Evolutionary conservation across 2,113 vertebrate species (phyloP), one percentile per base, ranked within the genome.

Genomic region (Stigmatopora argus): DNA sequence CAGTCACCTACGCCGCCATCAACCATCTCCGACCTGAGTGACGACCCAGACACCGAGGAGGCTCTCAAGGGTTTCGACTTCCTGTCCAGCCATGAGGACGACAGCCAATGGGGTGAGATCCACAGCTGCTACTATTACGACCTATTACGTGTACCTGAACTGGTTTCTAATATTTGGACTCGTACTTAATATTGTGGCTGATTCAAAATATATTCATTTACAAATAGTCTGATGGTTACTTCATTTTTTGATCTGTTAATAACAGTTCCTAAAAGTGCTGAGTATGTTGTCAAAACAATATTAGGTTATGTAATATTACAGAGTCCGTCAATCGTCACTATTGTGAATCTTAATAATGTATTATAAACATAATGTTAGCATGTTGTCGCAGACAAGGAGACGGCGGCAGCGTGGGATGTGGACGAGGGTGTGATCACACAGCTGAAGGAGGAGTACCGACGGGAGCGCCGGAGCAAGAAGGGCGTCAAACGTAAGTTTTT

Each of bases 371-470:
- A 31, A 34, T 15, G 13, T 15, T 56, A 56, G 12, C 13, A n/a
- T 56, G 53, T 56, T 56, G 87, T 92, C 96, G 91, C 96, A 99
- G 97, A 98, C 87, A 97, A 98, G 92, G 95, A 98, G 86, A 92
- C 94, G 83, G 97, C 98, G 4, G 23, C 17, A 93, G 93, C 95
- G 81, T 99, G 97, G 97, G 97, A 98, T 85, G 95, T 99, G 94
- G 97, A 98, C 94, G 96, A 97, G 93, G 94, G 95, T 91, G 91
- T 98, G 90, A 98, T 99, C 92, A 96, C 94, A 91, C 97, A 98
- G 91, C 97, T 98, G 89, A 99, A 99, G 95, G 97, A 99, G 88
- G 94, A 99, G 91, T 98, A 99, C 96, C 98, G 93, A 93, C 97
- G 98, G 95, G 97, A 99, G 90, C 96, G 97, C 91, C 98, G 97